Evolutionary conservation across 64 coral and sea anemone genomes (phyloP), one percentile per base, ranked within the genome.

Genomic region (Orbicella faveolata): DNA sequence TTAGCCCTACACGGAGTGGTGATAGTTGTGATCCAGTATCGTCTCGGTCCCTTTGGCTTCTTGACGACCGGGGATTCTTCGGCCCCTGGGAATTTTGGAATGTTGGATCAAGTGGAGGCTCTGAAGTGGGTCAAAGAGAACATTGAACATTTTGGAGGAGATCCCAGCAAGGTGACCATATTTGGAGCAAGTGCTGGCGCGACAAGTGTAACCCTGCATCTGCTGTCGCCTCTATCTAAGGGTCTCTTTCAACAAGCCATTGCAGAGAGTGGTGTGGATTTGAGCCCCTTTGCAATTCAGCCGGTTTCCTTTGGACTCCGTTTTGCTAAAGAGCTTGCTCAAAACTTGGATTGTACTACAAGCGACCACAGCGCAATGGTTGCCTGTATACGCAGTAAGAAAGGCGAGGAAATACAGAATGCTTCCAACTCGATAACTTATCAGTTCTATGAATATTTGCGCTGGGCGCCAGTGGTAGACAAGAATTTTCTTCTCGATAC

Each of bases 401-500:
- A 19, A 23, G 18, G 15, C 18, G 9, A 18, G 39, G 75, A 78
- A 20, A 18, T 77, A 15, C 33, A 11, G 10, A 19, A 37, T 3
- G 36, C 75, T 20, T 77, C 75, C 36, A 36, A 77, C n/a, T 19
- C 35, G 8, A 21, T 13, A 5, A 20, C 6, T 5, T 52, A 4
- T 19, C 75, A 9, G 7, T 51, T 52, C 75, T 19, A 12, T 52
- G 75, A 23, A 21, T 52, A 41, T 9, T 3, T 52, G 15, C 2
- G n/a, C 8, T 93, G 85, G 85, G 64, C 77, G 37, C 94, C 94
- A 21, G 68, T 81, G 10, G 78, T 88, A 2, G 89, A 92, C 55
- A 55, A 74, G 2, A 11, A 89, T 19, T 95, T 89, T 55, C 89
- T 95, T 20, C 61, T 33, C 20, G 94, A 90, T 61, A 70, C 76